These are phyloP conservation scores for Diadophis punctatus DNA, from an alignment of 2,113 vertebrate genomes.

Conservation along the genomic window DNA sequence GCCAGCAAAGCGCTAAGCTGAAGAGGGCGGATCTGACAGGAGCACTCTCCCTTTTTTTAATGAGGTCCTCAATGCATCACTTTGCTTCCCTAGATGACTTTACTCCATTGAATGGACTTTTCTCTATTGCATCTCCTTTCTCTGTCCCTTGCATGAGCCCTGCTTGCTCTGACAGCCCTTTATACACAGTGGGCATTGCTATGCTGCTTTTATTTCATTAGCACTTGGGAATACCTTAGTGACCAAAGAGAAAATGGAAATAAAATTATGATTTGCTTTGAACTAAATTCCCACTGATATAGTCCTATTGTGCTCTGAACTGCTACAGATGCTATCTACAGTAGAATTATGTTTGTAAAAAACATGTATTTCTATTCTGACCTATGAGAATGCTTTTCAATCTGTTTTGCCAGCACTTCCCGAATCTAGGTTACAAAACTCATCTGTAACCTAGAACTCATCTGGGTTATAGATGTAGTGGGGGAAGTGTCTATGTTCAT, in stretches of 20 bases:
- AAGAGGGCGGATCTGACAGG: background rate
- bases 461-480: background rate
- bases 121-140: background rate
- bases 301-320: background rate
- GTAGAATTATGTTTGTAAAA: background rate
- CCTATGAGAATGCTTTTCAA: background rate
- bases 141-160: background rate
- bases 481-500: background rate
- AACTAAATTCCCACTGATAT: background rate
- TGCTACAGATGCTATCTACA: background rate
- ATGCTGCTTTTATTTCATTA: background rate
- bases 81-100: background rate
- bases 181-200: background rate
- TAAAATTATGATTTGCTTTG: background rate
- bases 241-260: background rate
- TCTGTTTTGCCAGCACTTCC: background rate
- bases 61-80: background rate
- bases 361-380: background rate
- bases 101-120: background rate
- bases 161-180: background rate
- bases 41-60: background rate
- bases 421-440: background rate
- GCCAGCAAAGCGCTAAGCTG: background rate
- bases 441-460: background rate
- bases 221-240: background rate